phyloP scores from a whole-genome alignment of 2,888 invertebrate species.

The Atrina japonica region DNA sequence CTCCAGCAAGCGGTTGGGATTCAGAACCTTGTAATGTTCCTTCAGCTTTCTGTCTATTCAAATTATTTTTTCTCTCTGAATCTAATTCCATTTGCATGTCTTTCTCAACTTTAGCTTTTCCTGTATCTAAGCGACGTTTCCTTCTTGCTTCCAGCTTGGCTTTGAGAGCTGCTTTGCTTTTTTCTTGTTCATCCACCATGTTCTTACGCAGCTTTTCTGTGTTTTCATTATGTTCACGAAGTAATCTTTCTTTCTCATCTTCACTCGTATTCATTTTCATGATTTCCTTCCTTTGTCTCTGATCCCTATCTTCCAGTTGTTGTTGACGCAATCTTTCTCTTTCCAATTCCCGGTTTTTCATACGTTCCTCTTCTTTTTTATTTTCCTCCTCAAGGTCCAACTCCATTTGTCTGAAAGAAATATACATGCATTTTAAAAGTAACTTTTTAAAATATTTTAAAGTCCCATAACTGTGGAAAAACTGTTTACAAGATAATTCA shows the following conservation, averaged over 20 bases:
- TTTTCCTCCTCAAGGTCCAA: slow-evolving; percentile 71
- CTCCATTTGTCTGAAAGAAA: slow-evolving; percentile 65
- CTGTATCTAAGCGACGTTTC: slow-evolving; percentile 64
- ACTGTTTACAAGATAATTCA: no score
- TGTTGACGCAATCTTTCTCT: slow-evolving; percentile 64
- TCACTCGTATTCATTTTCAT: slow-evolving; percentile 61
- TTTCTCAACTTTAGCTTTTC: slow-evolving; percentile 67
- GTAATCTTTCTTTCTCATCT: slow-evolving; percentile 68
- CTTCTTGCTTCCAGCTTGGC: slow-evolving; percentile 73
- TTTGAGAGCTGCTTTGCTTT: slow-evolving; percentile 60
- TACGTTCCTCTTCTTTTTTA: slow-evolving; percentile 66
- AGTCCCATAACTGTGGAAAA: no score
- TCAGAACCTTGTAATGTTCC: slow-evolving; percentile 48
- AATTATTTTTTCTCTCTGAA: slow-evolving; percentile 54
- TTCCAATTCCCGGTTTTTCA: slow-evolving; percentile 69
- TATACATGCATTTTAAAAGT: background rate
- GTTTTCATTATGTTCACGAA: slow-evolving; percentile 72
- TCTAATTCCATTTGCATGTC: slow-evolving; percentile 64
- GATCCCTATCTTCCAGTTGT: slow-evolving; percentile 69
- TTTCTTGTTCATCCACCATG: slow-evolving; percentile 64
- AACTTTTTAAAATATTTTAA: background rate
- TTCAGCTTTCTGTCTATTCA: slow-evolving; percentile 57
- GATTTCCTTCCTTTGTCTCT: slow-evolving; percentile 69
- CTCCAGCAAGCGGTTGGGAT: slow-evolving; percentile 35
- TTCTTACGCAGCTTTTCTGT: slow-evolving; percentile 66